These are phyloP conservation scores for Intellagama lesueurii DNA, from an alignment of 2,797 vertebrate genomes.

Conservation along the genomic window DNA sequence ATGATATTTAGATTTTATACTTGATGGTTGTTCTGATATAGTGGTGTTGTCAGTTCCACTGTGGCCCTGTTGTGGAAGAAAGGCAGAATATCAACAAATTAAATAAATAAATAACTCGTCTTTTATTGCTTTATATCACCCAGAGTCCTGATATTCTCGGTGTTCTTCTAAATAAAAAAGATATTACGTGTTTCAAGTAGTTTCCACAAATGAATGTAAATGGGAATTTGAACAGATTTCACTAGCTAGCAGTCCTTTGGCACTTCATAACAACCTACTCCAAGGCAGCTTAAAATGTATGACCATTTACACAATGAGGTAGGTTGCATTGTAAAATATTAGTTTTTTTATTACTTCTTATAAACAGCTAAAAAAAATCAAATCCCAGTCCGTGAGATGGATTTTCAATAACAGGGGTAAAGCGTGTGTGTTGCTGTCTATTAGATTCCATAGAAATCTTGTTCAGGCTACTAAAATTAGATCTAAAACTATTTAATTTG, in stretches of 20 bases:
- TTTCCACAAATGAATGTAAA: constrained; percentile 63
- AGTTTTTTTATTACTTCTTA: constrained; percentile 74
- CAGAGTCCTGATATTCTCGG: constrained; percentile 31
- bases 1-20: not conserved
- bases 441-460: constrained; percentile 76
- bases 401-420: constrained; percentile 72
- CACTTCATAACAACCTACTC: constrained; percentile 47
- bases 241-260: constrained; percentile 45
- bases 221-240: constrained; percentile 38
- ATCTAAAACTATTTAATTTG: constrained; percentile 82
- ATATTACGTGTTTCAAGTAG: constrained; percentile 30
- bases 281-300: constrained; percentile 56
- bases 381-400: constrained; percentile 58
- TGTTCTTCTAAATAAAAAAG: constrained; percentile 11
- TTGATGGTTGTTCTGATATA: not conserved
- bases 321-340: constrained; percentile 65
- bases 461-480: constrained; percentile 79
- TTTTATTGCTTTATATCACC: constrained; percentile 19
- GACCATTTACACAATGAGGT: constrained; percentile 63
- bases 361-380: constrained; percentile 66
- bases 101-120: not conserved
- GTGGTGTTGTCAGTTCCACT: not conserved
- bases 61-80: not conserved
- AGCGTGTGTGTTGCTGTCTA: constrained; percentile 62
- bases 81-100: not conserved